phyloP scores from a whole-genome alignment of 2,113 vertebrate species.

The Phoxinus phoxinus region DNA sequence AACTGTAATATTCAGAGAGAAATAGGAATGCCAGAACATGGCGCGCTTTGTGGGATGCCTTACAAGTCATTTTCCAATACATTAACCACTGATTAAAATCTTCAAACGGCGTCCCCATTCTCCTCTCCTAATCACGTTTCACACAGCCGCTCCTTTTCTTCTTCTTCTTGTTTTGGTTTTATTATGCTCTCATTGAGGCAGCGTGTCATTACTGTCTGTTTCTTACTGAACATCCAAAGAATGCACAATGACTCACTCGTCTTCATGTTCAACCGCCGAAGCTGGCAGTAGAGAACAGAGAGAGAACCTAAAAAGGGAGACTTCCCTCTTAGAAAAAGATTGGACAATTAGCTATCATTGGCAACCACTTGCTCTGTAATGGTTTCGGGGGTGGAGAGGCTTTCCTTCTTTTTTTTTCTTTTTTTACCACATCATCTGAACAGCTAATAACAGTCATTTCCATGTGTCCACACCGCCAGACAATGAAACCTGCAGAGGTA shows the following conservation, averaged over 20 bases:
- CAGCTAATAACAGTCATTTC: slow-evolving; percentile 40
- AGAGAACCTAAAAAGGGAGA: slow-evolving; percentile 27
- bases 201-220: slow-evolving; percentile 51
- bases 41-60: slow-evolving; percentile 44
- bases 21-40: background rate
- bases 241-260: slow-evolving; percentile 51
- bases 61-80: slow-evolving; percentile 40
- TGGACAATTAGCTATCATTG: slow-evolving; percentile 42
- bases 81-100: slow-evolving; percentile 49
- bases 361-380: slow-evolving; percentile 23
- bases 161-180: slow-evolving; percentile 14
- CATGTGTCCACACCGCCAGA: slow-evolving; percentile 31
- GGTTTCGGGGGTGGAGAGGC: slow-evolving; percentile 28
- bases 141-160: background rate
- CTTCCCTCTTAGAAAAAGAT: slow-evolving; percentile 29
- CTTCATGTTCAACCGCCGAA: slow-evolving; percentile 47
- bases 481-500: slow-evolving; percentile 38
- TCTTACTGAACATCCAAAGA: slow-evolving; percentile 46
- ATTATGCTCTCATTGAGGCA: slow-evolving; percentile 40
- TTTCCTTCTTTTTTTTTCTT: slow-evolving; percentile 5
- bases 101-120: slow-evolving; percentile 45
- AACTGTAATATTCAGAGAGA: slow-evolving; percentile 30
- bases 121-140: slow-evolving; percentile 31
- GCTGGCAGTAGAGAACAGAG: slow-evolving; percentile 23
- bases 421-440: slow-evolving; percentile 34